Evolutionary conservation across 2,113 vertebrate genomes (phyloP).

Genomic region (Ammodytes dubius): DNA sequence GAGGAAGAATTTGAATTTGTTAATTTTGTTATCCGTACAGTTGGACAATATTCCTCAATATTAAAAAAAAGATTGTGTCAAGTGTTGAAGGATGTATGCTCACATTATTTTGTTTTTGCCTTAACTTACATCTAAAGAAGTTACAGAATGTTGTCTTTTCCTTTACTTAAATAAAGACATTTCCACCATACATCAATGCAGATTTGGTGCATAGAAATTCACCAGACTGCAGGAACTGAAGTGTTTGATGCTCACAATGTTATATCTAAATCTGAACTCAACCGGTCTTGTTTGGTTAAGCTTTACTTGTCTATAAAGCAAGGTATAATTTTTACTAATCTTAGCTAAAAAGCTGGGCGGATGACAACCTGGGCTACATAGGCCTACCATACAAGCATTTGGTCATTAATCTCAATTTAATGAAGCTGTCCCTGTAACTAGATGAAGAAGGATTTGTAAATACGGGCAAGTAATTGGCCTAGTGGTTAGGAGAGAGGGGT

Average conservation of each 20-base stretch:
- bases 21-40: not conserved
- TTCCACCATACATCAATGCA: too few species aligned
- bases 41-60: too few species aligned
- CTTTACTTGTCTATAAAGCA: not conserved
- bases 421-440: conserved; percentile 5
- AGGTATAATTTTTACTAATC: not conserved
- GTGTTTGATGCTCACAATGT: too few species aligned
- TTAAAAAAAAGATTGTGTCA: too few species aligned
- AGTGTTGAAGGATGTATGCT: too few species aligned
- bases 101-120: too few species aligned
- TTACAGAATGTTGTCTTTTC: too few species aligned
- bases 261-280: not conserved
- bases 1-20: not conserved
- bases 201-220: too few species aligned
- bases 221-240: too few species aligned
- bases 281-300: not conserved
- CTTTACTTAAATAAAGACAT: too few species aligned
- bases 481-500: not conserved
- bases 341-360: not conserved
- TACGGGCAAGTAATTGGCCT: conserved; percentile 13
- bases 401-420: conserved; percentile 17
- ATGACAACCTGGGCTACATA: not conserved
- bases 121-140: too few species aligned
- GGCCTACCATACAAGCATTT: not conserved
- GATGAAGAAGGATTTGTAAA: conserved; percentile 2